Base-by-base conservation (phyloP, 2,113 vertebrate species). In the Larimichthys polyactis region DNA sequence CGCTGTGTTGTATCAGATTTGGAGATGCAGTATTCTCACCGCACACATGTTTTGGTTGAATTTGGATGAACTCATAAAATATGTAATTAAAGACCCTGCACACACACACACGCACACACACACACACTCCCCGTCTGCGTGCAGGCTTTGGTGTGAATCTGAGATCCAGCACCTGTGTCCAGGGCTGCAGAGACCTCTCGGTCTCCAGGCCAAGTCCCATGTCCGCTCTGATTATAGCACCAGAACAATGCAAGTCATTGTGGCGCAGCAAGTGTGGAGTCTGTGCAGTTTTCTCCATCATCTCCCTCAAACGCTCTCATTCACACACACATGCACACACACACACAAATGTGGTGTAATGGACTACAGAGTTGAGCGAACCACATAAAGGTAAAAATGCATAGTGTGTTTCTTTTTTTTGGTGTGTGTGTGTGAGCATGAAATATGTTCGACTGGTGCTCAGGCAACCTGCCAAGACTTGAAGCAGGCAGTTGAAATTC, bases 241-340 rank as follows among this genome's bases (percentile, higher is more conserved):
- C 58, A 74, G 92, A 95, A 95, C 95, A 96, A 96, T 95, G 93
- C 46, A 22, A 87, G 77, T 89, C 91, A 95, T 95, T 96, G 95
- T 96, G 90, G 89, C 60, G 63, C 87, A 49, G 75, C 29, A 59
- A 92, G 88, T 76, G 68, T 67, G 72, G 83, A 89, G 86, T 82
- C 90, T 80, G 69, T 58, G 79, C 89, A 72, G 81, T 78, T 81
- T 87, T 88, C 83, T 75, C 85, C 87, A 84, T 86, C 91, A 85
- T 87, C 77, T 82, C 82, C 82, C 62, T 86, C 79, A 83, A 79
- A 83, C 19, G 64, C 76, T 81, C 85, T 88, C 85, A 82, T 82
- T 88, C 89, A 83, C 82, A 71, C 63, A 89, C 66, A 80, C 60
- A 75, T 32, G 29, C 32, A 6, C 32, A 32, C 73, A 69, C 73